Evolutionary conservation across 2,113 vertebrate genomes (phyloP).

Genomic region (Odocoileus hemionus): DNA sequence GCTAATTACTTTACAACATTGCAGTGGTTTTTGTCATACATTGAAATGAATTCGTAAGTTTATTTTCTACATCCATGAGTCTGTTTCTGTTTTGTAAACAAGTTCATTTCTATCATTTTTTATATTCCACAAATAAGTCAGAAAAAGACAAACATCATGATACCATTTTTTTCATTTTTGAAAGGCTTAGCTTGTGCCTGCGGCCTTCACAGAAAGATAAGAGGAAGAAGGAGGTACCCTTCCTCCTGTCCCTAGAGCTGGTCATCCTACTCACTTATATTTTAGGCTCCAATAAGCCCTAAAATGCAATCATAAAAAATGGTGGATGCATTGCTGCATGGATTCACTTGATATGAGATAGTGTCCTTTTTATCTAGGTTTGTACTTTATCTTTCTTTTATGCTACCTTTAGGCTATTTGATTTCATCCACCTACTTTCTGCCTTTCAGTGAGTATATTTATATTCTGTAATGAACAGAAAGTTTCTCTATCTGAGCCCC

Average conservation of each 20-base stretch:
- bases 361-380: background rate
- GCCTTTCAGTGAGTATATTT: background rate
- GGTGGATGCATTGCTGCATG: background rate
- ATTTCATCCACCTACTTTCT: slow-evolving; percentile 27
- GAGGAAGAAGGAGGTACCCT: background rate
- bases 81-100: background rate
- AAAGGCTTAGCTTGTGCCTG: background rate
- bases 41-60: too few relatives aligned
- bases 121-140: background rate
- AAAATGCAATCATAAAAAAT: slow-evolving; percentile 24
- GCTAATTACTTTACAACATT: too few relatives aligned
- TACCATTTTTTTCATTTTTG: background rate
- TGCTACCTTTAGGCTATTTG: slow-evolving; percentile 24
- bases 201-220: background rate
- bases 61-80: background rate
- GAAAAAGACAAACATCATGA: background rate
- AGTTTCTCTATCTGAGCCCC: background rate
- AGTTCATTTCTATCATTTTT: background rate
- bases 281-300: background rate
- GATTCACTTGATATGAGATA: background rate
- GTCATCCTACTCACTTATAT: background rate
- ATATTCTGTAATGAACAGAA: slow-evolving; percentile 33
- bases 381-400: slow-evolving; percentile 33
- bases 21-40: too few relatives aligned
- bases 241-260: background rate